phyloP scores from a whole-genome alignment of 2,888 invertebrate genomes.

The Phytoseiulus persimilis region DNA sequence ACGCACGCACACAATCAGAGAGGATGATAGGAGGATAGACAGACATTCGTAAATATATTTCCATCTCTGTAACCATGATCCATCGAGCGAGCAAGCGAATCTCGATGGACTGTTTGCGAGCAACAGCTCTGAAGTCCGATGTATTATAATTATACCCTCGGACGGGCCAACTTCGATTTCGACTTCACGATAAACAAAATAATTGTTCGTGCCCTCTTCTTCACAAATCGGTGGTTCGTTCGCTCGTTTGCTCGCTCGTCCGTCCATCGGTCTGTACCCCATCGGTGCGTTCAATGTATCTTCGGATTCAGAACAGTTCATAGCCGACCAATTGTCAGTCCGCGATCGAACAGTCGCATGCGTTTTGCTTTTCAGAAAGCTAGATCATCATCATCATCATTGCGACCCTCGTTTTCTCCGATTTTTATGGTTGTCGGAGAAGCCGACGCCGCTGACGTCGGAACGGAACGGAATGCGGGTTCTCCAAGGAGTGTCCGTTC shows the following conservation, averaged over 20 bases:
- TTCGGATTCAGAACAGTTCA: neutral
- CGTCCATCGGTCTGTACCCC: neutral
- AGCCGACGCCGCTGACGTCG: neutral
- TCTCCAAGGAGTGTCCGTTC: neutral
- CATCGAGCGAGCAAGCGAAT: neutral
- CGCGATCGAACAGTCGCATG: neutral
- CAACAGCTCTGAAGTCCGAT: neutral
- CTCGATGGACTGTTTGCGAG: conserved; percentile 5
- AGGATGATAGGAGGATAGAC: neutral
- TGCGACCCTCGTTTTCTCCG: neutral
- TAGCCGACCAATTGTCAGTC: neutral
- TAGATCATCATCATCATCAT: neutral
- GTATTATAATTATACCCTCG: conserved; percentile 5
- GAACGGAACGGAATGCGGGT: neutral
- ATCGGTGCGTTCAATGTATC: neutral
- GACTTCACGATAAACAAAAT: conserved; percentile 5
- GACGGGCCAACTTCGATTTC: conserved; percentile 5
- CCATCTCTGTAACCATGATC: neutral
- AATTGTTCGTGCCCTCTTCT: conserved; percentile 5
- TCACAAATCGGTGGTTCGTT: neutral
- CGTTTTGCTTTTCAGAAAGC: neutral
- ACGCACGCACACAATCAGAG: neutral
- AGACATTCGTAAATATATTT: neutral
- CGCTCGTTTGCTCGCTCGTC: neutral
- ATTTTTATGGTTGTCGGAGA: neutral